phyloP scores from a whole-genome alignment of 2,888 invertebrate species.

The Brachyptera putata region DNA sequence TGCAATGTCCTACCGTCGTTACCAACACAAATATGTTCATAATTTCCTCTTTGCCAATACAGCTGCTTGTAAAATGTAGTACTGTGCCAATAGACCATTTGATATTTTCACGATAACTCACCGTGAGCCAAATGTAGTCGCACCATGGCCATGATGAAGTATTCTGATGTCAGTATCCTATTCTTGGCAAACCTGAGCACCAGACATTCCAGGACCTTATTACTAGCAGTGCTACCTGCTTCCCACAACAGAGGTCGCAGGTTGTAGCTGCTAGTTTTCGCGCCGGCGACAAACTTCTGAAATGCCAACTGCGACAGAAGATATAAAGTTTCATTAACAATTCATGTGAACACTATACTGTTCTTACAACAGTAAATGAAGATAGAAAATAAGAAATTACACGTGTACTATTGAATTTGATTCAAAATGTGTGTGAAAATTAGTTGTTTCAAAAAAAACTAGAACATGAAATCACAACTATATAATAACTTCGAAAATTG shows the following conservation, averaged over 20 bases:
- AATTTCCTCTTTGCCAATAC: too few relatives aligned
- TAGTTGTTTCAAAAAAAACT: too few relatives aligned
- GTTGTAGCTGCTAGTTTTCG: constrained; percentile 60
- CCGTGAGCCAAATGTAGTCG: constrained; percentile 60
- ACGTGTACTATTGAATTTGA: neutral
- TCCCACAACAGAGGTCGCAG: constrained; percentile 63
- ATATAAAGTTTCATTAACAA: neutral
- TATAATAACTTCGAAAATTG: too few relatives aligned
- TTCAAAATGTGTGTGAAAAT: too few relatives aligned
- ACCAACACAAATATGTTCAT: too few relatives aligned
- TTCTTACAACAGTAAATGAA: too few relatives aligned
- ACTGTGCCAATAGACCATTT: too few relatives aligned
- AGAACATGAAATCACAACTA: too few relatives aligned
- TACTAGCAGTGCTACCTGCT: constrained; percentile 65
- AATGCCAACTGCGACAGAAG: constrained; percentile 51
- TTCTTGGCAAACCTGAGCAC: constrained; percentile 63
- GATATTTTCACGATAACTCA: too few relatives aligned
- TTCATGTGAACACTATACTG: too few relatives aligned
- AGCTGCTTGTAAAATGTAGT: too few relatives aligned
- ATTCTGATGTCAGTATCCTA: constrained; percentile 54
- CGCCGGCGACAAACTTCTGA: constrained; percentile 55
- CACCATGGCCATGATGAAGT: constrained; percentile 61
- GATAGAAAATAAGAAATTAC: neutral
- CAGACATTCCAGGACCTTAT: constrained; percentile 70
- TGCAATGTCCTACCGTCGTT: too few relatives aligned